Evolutionary conservation across 2,888 invertebrate genomes (phyloP).

Genomic region (Galeopsomyia nigrocyanea): DNA sequence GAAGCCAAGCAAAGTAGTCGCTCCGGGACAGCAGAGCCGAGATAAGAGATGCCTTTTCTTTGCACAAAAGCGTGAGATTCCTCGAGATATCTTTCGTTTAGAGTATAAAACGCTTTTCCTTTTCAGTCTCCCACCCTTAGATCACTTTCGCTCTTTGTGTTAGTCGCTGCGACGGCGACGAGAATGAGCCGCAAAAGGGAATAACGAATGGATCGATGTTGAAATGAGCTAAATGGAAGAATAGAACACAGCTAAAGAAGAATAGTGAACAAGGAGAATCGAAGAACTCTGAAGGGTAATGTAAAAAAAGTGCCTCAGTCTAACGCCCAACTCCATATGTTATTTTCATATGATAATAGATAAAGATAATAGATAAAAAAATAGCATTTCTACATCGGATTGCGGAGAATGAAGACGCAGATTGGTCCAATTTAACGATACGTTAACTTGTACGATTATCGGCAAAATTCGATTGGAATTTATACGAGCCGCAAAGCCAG

Average conservation of each 20-base stretch:
- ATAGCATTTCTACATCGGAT: neutral
- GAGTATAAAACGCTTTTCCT: conserved; percentile 21
- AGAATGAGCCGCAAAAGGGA: conserved; percentile 21
- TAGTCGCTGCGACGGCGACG: conserved; percentile 4
- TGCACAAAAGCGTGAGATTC: conserved; percentile 40
- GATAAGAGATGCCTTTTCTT: conserved; percentile 30
- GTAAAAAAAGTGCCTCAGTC: conserved; percentile 1
- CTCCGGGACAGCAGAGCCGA: neutral
- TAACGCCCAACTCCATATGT: no score
- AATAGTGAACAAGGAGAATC: conserved; percentile 29
- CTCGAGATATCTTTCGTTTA: conserved; percentile 33
- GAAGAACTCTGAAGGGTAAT: conserved; percentile 22
- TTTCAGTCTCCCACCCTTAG: neutral
- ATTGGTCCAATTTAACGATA: conserved; percentile 46
- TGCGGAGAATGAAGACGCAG: conserved; percentile 19
- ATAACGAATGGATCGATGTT: conserved; percentile 47
- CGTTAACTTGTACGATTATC: conserved; percentile 43
- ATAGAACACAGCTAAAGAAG: conserved; percentile 33
- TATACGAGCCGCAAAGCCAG: conserved; percentile 42
- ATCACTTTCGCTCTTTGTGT: conserved; percentile 31
- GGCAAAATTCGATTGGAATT: conserved; percentile 47
- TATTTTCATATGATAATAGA: no score
- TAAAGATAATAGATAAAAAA: no score
- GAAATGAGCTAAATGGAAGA: conserved; percentile 31
- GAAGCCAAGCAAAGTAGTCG: conserved; percentile 26